Conservation (phyloP, 1,140 invertebrate species). For the Carcinoscorpius rotundicauda region DNA sequence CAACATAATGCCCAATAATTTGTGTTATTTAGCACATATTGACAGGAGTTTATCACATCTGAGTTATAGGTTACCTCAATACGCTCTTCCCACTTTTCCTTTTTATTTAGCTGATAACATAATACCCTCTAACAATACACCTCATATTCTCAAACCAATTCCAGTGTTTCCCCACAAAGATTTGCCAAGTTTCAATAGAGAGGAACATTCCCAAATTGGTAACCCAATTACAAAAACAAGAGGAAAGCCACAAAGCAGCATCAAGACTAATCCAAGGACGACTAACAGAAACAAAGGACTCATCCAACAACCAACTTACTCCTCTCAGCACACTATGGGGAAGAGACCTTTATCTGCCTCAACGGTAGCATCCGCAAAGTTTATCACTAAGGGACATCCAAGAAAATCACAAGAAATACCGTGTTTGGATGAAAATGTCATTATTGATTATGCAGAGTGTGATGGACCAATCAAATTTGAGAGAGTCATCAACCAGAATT, state of each 20-base stretch:
- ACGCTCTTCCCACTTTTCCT: background rate
- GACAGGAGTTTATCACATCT: too few species aligned
- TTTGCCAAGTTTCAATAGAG: background rate
- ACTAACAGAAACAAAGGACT: background rate
- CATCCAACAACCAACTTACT: background rate
- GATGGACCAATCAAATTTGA: constrained; percentile 1
- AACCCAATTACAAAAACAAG: background rate
- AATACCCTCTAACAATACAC: background rate
- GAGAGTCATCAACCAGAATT: background rate
- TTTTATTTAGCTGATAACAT: too few species aligned
- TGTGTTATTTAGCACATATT: background rate
- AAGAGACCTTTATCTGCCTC: background rate
- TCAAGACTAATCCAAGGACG: background rate
- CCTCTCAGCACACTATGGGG: background rate
- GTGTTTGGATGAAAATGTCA: background rate
- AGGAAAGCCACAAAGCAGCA: background rate
- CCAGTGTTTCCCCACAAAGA: background rate
- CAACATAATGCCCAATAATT: background rate
- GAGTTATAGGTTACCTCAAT: background rate
- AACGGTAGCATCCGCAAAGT: background rate
- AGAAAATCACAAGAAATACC: background rate
- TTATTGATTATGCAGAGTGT: background rate
- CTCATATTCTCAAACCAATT: background rate
- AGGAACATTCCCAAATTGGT: background rate
- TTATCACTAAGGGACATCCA: background rate